Percentiles rank a stretch among this genome's conserved stretches.
Conservation (phyloP, 2,113 vertebrate species). For the Stegastes partitus region DNA sequence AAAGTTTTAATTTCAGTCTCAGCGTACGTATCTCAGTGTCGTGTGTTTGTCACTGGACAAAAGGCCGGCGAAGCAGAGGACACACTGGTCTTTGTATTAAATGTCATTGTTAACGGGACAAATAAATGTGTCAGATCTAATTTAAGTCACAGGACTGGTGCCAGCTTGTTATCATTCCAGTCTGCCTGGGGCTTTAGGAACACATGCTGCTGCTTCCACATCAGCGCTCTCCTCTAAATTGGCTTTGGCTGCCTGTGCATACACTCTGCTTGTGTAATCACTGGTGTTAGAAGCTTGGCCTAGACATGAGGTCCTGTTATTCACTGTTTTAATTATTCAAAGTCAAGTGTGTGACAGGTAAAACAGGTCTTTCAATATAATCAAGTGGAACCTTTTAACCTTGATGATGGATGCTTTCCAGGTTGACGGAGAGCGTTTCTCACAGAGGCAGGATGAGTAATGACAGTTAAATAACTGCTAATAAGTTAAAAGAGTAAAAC, state of each 20-base stretch:
- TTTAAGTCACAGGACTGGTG: conserved; percentile 36
- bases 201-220: conserved; percentile 53
- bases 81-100: background rate
- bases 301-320: background rate
- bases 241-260: conserved; percentile 15
- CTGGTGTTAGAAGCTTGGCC: conserved; percentile 35
- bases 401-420: background rate
- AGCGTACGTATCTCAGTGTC: background rate
- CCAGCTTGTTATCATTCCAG: conserved; percentile 10
- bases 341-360: background rate
- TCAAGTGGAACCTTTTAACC: background rate
- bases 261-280: conserved; percentile 33
- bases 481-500: background rate
- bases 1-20: conserved; percentile 20
- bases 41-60: background rate
- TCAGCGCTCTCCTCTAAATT: conserved; percentile 25
- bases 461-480: background rate
- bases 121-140: conserved; percentile 43
- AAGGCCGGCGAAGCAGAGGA: background rate
- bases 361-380: background rate
- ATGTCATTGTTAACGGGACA: conserved; percentile 9
- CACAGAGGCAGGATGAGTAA: conserved; percentile 20
- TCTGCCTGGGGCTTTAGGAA: conserved; percentile 30
- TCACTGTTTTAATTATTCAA: conserved; percentile 37
- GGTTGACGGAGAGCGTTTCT: background rate